Evolutionary conservation across 2,888 invertebrate species (phyloP).

Genomic region (Ophion ventricosus): DNA sequence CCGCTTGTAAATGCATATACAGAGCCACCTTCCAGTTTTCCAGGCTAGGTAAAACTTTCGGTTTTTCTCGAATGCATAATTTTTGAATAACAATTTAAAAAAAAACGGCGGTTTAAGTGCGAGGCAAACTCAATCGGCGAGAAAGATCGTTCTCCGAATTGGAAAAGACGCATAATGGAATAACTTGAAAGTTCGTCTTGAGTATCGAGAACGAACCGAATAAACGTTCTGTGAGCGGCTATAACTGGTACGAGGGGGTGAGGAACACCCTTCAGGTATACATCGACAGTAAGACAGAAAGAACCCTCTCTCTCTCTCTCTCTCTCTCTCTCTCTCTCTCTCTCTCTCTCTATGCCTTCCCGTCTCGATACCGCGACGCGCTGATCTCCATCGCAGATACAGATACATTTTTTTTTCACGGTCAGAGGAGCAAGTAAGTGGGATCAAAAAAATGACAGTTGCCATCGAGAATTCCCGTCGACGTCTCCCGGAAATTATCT

Average conservation of each 20-base stretch:
- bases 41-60: background rate
- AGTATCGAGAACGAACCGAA: constrained; percentile 18
- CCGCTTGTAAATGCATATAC: background rate
- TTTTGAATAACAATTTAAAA: constrained; percentile 10
- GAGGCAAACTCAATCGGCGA: background rate
- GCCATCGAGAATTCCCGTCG: constrained; percentile 33
- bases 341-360: background rate
- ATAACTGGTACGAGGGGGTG: background rate
- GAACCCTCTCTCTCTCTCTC: background rate
- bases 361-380: constrained; percentile 39
- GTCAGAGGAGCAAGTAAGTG: constrained; percentile 41
- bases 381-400: constrained; percentile 56
- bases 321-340: background rate
- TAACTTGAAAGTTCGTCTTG: constrained; percentile 22
- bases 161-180: constrained; percentile 22
- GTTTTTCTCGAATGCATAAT: constrained; percentile 8
- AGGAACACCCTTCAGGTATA: constrained; percentile 46
- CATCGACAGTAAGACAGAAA: constrained; percentile 23
- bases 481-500: constrained; percentile 54
- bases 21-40: background rate
- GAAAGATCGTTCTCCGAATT: constrained; percentile 23
- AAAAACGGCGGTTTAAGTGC: background rate
- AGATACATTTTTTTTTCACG: constrained; percentile 47
- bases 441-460: constrained; percentile 53
- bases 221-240: background rate